Percentiles rank a stretch among this genome's conserved stretches.
These are phyloP conservation scores for Calameuta filiformis DNA, from an alignment of 2,888 invertebrate genomes.

Conservation along the genomic window DNA sequence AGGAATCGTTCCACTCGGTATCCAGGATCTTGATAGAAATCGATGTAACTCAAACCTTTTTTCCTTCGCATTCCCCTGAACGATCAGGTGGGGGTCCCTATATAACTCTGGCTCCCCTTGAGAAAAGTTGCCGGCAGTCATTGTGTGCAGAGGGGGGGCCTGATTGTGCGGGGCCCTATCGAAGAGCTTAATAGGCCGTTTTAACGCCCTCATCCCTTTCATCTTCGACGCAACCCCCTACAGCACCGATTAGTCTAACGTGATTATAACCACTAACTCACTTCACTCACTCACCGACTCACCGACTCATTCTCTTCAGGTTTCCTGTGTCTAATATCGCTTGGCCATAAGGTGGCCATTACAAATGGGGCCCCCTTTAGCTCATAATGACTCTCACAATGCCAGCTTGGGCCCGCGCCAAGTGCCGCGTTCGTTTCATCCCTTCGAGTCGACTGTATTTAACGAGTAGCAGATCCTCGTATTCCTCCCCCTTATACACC, in stretches of 20 bases:
- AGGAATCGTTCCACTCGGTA: background rate
- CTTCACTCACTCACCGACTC: conserved; percentile 47
- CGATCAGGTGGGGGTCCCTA: background rate
- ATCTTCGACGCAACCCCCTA: conserved; percentile 40
- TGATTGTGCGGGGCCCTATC: conserved; percentile 31
- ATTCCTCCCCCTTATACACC: background rate
- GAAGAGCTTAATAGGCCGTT: conserved; percentile 41
- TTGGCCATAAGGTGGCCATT: conserved; percentile 21
- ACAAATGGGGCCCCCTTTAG: conserved; percentile 25
- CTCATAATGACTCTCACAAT: conserved; percentile 41
- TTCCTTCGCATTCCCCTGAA: background rate
- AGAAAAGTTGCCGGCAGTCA: conserved; percentile 32
- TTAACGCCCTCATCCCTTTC: conserved; percentile 44
- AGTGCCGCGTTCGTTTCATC: background rate
- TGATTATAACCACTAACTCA: conserved; percentile 58
- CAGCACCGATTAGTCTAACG: conserved; percentile 57
- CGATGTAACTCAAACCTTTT: background rate
- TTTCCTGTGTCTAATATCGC: conserved; percentile 25
- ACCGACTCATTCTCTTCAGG: conserved; percentile 18
- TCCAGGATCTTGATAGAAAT: background rate
- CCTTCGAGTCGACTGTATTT: background rate
- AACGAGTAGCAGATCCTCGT: background rate
- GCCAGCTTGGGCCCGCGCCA: background rate
- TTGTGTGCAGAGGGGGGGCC: conserved; percentile 20
- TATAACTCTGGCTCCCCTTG: background rate